Evolutionary conservation across 2,113 vertebrate species (phyloP), one percentile per base, ranked within the genome.

Genomic region (Albula glossodonta): DNA sequence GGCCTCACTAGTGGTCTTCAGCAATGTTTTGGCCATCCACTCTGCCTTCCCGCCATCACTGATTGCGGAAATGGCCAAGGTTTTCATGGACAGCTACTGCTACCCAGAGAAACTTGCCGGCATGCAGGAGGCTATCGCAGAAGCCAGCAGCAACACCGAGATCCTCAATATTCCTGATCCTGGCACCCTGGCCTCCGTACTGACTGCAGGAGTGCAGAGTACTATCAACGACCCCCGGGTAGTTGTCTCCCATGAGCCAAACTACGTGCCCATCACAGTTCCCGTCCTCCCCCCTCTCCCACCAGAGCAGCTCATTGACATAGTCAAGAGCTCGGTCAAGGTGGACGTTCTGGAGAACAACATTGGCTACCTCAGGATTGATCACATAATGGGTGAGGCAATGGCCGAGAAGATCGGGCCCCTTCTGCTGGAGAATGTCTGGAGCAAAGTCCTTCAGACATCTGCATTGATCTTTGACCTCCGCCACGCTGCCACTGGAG

Each of bases 11-110:
- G 77, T 95, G 17, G 17, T 92, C 85, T 84, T 93, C 70, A 88
- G 93, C 48, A 93, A 92, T 89, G 88, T 91, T 31, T 80, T 90
- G 51, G 49, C 91, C 49, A 90, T 90, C 11, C 91, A 91, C 19
- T 93, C 94, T 5, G 88, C 95, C 12, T 97, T 97, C 90, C 90
- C 96, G 10, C 94, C 96, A 0, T 91, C 91, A 25, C 89, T 99
- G 87, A 95, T 99, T 19, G 81, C 95, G 86, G 96, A 98, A 85
- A 96, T 98, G 95, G 97, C 96, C 88, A 96, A 96, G 91, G 91
- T 98, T 17, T 94, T 99, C 85, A 89, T 97, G 93, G 96, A 99
- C 85, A 99, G 97, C 92, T 99, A 99, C 90, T 98, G 97, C 93
- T 97, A 96, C 79, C 97, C 97, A 2, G 97, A 98, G 94, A 97